These are phyloP conservation scores for Xerus inauris DNA, from an alignment of 2,113 vertebrate genomes.

Conservation along the genomic window DNA sequence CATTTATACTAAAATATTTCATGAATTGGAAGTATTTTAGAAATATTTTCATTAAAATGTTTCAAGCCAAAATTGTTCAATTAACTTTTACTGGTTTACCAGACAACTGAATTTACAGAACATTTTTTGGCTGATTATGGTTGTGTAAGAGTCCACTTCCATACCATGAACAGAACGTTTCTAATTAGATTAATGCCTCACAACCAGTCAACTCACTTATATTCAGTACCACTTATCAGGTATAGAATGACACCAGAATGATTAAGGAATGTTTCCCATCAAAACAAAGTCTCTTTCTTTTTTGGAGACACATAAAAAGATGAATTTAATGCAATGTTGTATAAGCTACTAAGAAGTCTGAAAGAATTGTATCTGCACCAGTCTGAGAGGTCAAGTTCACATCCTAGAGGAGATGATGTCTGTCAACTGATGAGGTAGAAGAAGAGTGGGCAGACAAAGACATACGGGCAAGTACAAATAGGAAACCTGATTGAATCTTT, in stretches of 20 bases:
- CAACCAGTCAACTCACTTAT: background rate
- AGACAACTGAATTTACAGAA: background rate
- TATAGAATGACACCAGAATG: background rate
- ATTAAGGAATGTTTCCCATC: background rate
- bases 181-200: background rate
- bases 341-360: background rate
- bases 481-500: background rate
- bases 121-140: background rate
- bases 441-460: fast-evolving
- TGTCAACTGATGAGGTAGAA: background rate
- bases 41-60: background rate
- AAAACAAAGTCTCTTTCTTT: background rate
- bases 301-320: background rate
- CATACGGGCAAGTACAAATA: background rate
- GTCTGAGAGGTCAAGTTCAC: background rate
- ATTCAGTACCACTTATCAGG: background rate
- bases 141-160: background rate
- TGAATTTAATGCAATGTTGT: background rate
- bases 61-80: background rate
- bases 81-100: background rate
- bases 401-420: fast-evolving
- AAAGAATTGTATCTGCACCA: background rate
- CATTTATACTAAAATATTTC: background rate
- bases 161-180: background rate
- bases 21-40: background rate